Base-by-base conservation (phyloP, 1,140 invertebrate species). In the Drosophila jambulina region DNA sequence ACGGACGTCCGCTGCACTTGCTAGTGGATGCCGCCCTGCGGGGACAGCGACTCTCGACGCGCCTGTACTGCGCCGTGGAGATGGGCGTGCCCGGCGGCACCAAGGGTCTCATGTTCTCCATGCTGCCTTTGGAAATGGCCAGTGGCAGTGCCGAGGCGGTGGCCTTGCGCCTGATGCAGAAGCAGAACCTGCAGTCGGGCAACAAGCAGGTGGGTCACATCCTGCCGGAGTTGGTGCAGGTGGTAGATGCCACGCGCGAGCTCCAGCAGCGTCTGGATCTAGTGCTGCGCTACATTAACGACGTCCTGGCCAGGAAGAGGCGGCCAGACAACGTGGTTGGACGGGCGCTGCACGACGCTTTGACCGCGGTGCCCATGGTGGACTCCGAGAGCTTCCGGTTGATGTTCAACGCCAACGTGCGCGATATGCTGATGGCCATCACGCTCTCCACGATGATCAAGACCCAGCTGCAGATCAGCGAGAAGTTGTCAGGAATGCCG, bases 51-150 rank as follows among this genome's bases (percentile, higher is more conserved):
- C 32, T 90, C 10, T 58, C 19, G 1, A 77, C 64, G 9, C 81
- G 78, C 9, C 56, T 90, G 32, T 91, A 68, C 45, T 85, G 67
- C 15, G 78, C 58, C 7, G 75, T 91, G 17, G 48, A 56, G 12
- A 71, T 79, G 9, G 86, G 85, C 7, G 85, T 90, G 15, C 85
- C 85, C 9, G 82, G 71, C 2, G 85, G 85, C 32, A 91, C 85
- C 13, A 70, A 75, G 23, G 86, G 85, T 0, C 49, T 82, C 1
- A 45, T 90, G 42, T 90, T 90, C 58, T 72, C 85, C 1, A 36
- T 68, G 23, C n/a, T 90, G 21, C 85, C 85, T 2, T 6, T 84
- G 2, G 58, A 82, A 36, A 21, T 86, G 1, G 34, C 56, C 32
- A 42, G n/a, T 5, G 64, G 67, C 0, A 53, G 32, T 13, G 45